phyloP scores from a whole-genome alignment of 1,140 invertebrate species.

The Arion vulgaris region DNA sequence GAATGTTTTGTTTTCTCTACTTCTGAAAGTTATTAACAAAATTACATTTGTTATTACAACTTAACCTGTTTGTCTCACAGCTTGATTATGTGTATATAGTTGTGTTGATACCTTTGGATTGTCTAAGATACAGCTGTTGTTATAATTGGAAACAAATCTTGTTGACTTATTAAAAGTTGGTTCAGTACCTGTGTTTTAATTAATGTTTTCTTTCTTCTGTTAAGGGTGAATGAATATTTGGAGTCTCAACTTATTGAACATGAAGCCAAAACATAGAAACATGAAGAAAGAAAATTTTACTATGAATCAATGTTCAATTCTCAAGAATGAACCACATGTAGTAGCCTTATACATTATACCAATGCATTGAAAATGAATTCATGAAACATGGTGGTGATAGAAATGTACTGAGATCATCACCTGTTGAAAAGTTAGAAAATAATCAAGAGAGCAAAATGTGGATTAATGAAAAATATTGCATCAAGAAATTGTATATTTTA shows the following conservation, averaged over 20 bases:
- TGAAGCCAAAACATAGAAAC: background rate
- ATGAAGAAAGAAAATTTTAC: constrained; percentile 28
- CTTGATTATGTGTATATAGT: too few species aligned
- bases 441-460: too few species aligned
- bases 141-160: background rate
- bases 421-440: too few species aligned
- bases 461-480: too few species aligned
- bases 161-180: constrained; percentile 19
- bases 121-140: background rate
- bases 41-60: too few species aligned
- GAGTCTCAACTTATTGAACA: constrained; percentile 11
- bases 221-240: constrained; percentile 15
- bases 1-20: too few species aligned
- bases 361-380: background rate
- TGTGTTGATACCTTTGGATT: background rate
- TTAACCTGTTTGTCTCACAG: too few species aligned
- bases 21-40: too few species aligned
- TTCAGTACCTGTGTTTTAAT: constrained; percentile 3
- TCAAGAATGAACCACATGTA: background rate
- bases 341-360: too few species aligned
- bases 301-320: constrained; percentile 3
- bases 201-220: constrained; percentile 19
- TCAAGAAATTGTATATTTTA: too few species aligned
- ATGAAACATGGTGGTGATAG: background rate
- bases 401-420: background rate